phyloP scores from a whole-genome alignment of 2,888 invertebrate species.

The Epistrophella euchroma region DNA sequence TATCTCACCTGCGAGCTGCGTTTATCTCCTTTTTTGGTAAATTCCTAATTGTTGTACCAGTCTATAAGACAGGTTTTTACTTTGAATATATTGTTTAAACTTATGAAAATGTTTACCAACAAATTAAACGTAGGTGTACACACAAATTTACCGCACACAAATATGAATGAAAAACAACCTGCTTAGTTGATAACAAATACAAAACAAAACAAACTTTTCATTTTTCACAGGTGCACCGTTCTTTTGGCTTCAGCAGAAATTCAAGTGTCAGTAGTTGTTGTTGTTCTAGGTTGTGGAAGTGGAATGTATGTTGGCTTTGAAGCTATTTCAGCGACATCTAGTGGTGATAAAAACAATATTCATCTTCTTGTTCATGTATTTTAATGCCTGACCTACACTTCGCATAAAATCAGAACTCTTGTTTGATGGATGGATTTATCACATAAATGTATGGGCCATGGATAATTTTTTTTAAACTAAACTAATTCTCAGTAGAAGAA shows the following conservation, averaged over 20 bases:
- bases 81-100: not conserved
- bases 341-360: not conserved
- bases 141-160: constrained; percentile 32
- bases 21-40: not conserved
- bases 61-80: not conserved
- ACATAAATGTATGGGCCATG: no score
- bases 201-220: constrained; percentile 68
- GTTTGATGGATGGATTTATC: no score
- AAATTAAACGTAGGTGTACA: not conserved
- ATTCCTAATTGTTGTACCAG: not conserved
- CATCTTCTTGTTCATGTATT: not conserved
- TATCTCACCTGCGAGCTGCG: not conserved
- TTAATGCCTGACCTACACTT: not conserved
- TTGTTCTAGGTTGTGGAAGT: constrained; percentile 42
- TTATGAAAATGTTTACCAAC: not conserved
- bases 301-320: constrained; percentile 1
- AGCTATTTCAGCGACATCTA: constrained; percentile 34
- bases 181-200: constrained; percentile 63
- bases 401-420: not conserved
- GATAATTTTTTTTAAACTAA: no score
- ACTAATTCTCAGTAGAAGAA: no score
- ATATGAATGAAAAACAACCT: constrained; percentile 43
- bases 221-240: constrained; percentile 25
- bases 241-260: constrained; percentile 23
- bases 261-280: constrained; percentile 55